Conservation (phyloP, 92 coral and sea anemone genomes). For the Meandrina meandrites region DNA sequence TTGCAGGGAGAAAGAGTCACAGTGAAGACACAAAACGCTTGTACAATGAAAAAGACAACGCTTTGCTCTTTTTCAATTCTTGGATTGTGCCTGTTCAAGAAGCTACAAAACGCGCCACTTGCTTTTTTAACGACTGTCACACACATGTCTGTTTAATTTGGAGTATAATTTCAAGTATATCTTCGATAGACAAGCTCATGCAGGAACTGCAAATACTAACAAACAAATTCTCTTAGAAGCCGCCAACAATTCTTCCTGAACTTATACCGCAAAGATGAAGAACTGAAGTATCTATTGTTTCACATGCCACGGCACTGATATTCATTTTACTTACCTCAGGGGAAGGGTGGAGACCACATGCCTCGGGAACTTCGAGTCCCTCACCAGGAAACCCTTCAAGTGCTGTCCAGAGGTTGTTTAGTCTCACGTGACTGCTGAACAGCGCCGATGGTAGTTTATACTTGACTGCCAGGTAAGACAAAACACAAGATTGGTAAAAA, state of each 20-base stretch:
- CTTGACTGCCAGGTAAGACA: slow-evolving; percentile 65
- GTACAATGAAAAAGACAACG: neutral
- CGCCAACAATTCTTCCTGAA: neutral
- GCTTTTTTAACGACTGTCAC: too few relatives aligned
- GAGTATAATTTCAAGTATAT: too few relatives aligned
- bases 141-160: too few relatives aligned
- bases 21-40: neutral
- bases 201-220: neutral
- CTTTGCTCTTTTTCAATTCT: neutral
- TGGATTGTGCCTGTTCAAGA: neutral
- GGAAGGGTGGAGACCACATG: slow-evolving; percentile 92
- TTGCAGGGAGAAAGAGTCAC: neutral
- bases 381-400: slow-evolving; percentile 86
- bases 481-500: neutral
- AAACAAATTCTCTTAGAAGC: neutral
- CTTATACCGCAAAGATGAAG: neutral
- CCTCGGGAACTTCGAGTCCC: slow-evolving; percentile 90
- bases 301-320: neutral
- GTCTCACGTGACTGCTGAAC: slow-evolving; percentile 80
- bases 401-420: slow-evolving; percentile 74
- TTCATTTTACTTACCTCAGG: slow-evolving; percentile 71
- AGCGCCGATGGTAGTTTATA: slow-evolving; percentile 92
- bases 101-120: too few relatives aligned
- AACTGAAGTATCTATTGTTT: neutral
- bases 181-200: neutral